Base-by-base conservation (phyloP, 2,113 vertebrate genomes). In the Pampusana beccarii region DNA sequence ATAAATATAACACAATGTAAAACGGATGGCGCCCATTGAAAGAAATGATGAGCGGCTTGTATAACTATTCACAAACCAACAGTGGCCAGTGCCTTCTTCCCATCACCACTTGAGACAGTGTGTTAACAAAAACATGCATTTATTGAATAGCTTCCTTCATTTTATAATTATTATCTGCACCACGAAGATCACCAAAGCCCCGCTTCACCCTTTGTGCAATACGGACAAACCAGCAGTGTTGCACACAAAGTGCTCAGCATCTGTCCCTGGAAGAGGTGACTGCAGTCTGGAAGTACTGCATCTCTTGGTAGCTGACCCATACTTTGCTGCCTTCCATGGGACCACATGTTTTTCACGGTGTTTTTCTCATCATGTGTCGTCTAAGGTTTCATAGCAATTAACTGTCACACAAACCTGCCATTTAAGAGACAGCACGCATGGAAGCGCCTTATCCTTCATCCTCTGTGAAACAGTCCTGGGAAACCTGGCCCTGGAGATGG, bases 301-400 rank as follows among this genome's bases (percentile, higher is more conserved):
- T 57, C 64, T 42, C 24, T 50, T 57, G 74, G 54, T 31, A 85
- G 16, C 33, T 74, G 25, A 40, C 23, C 40, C 36, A 57, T 21
- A 54, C 14, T 70, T 75, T 40, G 8, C 15, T 75, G 7, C 33
- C 21, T 53, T 18, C 20, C 25, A 16, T 13, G 18, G 25, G 20
- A 65, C 5, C 3, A 9, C 13, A 24, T 1, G 1, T 48, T 57
- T 57, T 23, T 25, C 26, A 19, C 11, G 1, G 16, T 19, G 23
- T 18, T 48, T 42, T 67, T 61, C 29, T n/a, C 31, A 50, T 17
- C 48, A 15, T 19, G 13, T 44, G 19, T 10, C 46, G 29, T 9
- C 31, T 44, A 15, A 14, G 34, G 16, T 88, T 61, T 42, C 34
- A 15, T n/a, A 33, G 31, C 15, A 26, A 15, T 64, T n/a, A 50